Evolutionary conservation across 2,113 vertebrate species (phyloP), one percentile per base, ranked within the genome.

Genomic region (Xenus cinereus): DNA sequence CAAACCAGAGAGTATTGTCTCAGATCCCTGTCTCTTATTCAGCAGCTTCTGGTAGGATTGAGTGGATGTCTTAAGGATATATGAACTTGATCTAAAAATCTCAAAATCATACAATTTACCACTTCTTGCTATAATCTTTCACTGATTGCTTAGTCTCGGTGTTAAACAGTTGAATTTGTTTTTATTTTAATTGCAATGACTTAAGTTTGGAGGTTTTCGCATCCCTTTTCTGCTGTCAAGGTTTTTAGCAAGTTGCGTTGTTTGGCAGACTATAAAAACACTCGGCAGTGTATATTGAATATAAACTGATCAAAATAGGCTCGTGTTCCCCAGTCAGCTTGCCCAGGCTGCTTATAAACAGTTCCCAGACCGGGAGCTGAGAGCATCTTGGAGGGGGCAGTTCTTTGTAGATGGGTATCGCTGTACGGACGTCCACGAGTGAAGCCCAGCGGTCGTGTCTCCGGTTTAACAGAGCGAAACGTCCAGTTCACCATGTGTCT

Each of bases 241-340:
- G 14, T 54, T 53, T 60, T 54, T 33, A 67, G 17, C 46, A 62
- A 27, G 54, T 68, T 46, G 17, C 32, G 2, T 9, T n/a, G 53
- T n/a, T 28, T 51, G 33, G 46, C 39, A 62, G 66, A 13, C 24
- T 39, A 15, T 41, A 37, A 57, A 45, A 62, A n/a, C 16, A 6
- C 53, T 48, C 48, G 16, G 39, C 54, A 41, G 20, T 1, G 24
- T 30, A 20, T 15, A 45, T 23, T 6, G 15, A 39, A 15, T 35
- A 23, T 19, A 17, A 71, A 16, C 14, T 0, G 12, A 48, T 21
- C 14, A 37, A 43, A n/a, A 18, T 1, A 13, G 35, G 8, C 51
- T 57, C 7, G 0, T 10, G 23, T 51, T 53, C 67, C 20, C 9
- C 8, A 41, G 27, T 17, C 22, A 12, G 21, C 32, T 50, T 66